Evolutionary conservation across 1,140 invertebrate genomes (phyloP).

Genomic region (Lepidurus packardi): DNA sequence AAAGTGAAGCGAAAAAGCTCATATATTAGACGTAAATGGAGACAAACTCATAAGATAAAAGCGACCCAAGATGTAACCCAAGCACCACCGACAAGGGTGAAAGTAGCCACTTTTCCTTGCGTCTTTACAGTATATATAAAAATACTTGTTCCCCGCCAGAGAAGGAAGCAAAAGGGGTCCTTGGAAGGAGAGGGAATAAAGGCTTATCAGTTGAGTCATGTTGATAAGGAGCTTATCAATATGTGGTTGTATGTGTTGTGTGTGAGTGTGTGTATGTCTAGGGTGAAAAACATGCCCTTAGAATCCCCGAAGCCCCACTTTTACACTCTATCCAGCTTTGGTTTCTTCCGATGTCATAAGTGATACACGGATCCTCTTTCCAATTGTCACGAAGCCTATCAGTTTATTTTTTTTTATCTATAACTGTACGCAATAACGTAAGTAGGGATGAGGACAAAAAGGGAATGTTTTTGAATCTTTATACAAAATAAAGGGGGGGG

Average conservation of each 20-base stretch:
- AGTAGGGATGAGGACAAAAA: no score
- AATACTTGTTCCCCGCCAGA: neutral
- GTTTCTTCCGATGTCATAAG: neutral
- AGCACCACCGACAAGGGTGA: neutral
- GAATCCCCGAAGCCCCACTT: neutral
- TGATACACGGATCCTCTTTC: no score
- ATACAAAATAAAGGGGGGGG: no score
- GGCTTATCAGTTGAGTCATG: conserved; percentile 10
- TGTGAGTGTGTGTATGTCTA: neutral
- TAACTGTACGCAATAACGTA: neutral
- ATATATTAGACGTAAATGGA: neutral
- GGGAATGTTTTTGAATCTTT: no score
- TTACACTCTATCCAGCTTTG: neutral
- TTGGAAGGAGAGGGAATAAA: neutral
- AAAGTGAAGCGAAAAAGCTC: neutral
- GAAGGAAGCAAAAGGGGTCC: neutral
- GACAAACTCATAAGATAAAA: neutral
- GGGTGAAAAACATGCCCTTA: conserved; percentile 6
- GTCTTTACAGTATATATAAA: neutral
- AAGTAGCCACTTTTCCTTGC: neutral
- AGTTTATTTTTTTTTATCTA: neutral
- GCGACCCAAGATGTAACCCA: neutral
- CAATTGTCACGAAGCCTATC: neutral
- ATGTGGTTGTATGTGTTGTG: neutral
- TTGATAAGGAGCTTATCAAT: conserved; percentile 20